These are phyloP conservation scores for Acanthosepion esculentum DNA, from an alignment of 2,888 invertebrate species.

Conservation along the genomic window DNA sequence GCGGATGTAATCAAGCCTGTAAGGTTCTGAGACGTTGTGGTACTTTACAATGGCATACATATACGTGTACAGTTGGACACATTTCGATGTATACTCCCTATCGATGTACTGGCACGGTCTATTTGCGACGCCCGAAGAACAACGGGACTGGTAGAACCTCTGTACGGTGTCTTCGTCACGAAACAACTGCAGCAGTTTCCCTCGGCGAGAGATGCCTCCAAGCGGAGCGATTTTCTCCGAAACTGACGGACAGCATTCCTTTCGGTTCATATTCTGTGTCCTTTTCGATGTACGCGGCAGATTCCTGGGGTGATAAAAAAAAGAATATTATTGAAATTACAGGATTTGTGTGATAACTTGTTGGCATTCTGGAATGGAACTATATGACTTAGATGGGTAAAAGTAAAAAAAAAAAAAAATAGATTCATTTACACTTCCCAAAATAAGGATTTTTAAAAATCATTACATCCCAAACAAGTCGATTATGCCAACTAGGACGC, in stretches of 20 bases:
- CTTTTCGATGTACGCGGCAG: not conserved
- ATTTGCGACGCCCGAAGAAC: slow-evolving; percentile 82
- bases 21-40: slow-evolving; percentile 77
- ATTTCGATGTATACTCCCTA: slow-evolving; percentile 83
- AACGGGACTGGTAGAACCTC: slow-evolving; percentile 86
- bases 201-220: slow-evolving; percentile 84
- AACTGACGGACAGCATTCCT: slow-evolving; percentile 88
- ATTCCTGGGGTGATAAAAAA: not conserved
- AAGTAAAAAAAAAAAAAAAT: too few relatives aligned
- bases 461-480: too few relatives aligned
- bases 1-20: slow-evolving; percentile 87
- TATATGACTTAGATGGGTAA: too few relatives aligned
- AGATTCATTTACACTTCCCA: too few relatives aligned
- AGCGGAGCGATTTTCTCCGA: slow-evolving; percentile 85
- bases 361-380: too few relatives aligned
- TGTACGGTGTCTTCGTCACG: slow-evolving; percentile 79
- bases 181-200: slow-evolving; percentile 81
- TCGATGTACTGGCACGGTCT: slow-evolving; percentile 86
- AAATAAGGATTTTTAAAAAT: too few relatives aligned
- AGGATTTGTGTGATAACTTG: too few relatives aligned
- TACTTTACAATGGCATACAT: slow-evolving; percentile 88
- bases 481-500: too few relatives aligned
- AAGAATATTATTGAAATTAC: too few relatives aligned
- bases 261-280: not conserved
- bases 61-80: slow-evolving; percentile 88